Evolutionary conservation across 2,888 invertebrate species (phyloP).

Genomic region (Hyposoter didymator): DNA sequence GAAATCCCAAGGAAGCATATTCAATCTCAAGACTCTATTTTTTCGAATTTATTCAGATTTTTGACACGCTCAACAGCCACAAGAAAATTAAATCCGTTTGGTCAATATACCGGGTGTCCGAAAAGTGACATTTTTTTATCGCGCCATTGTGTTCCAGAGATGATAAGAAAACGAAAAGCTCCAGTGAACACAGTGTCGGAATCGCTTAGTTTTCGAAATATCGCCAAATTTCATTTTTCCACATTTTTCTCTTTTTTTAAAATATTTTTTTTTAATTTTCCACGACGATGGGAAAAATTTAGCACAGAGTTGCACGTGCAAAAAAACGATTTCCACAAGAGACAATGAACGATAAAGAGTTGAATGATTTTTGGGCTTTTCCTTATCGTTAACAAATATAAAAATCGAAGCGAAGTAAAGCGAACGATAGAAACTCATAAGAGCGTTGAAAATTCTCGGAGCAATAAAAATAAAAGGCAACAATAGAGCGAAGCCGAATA

Average conservation of each 20-base stretch:
- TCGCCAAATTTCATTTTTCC: background rate
- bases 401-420: background rate
- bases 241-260: background rate
- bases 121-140: background rate
- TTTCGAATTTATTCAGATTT: background rate
- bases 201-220: background rate
- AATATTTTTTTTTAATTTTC: too few relatives aligned
- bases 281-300: background rate
- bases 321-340: background rate
- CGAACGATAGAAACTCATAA: slow-evolving; percentile 8
- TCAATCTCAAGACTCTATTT: background rate
- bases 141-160: background rate
- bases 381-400: background rate
- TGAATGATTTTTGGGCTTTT: background rate
- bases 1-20: background rate
- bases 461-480: slow-evolving; percentile 13
- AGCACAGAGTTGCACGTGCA: background rate
- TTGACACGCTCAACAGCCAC: background rate
- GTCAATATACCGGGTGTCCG: background rate
- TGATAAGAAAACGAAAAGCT: background rate
- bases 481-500: slow-evolving; percentile 14
- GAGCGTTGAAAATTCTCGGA: slow-evolving; percentile 3
- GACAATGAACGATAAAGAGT: background rate
- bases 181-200: background rate
- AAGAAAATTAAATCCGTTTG: background rate